Evolutionary conservation across 2,888 invertebrate genomes (phyloP), one percentile per base, ranked within the genome.

Genomic region (Agelastica alni): DNA sequence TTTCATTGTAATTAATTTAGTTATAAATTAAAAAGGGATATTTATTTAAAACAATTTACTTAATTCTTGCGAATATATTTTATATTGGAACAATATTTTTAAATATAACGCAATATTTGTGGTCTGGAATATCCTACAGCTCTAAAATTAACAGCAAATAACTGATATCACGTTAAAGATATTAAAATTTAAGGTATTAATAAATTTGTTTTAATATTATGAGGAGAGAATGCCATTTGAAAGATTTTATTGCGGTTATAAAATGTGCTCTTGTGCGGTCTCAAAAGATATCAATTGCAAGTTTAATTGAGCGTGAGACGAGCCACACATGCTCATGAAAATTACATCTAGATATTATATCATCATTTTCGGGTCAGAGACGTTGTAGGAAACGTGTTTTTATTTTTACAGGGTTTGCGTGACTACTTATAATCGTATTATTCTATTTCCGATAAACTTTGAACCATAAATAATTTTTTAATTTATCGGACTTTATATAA

Each of bases 231-330:
- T 13, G 28, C 16, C 28, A 18, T 26, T 41, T 22, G 13, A 9
- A 30, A 16, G 14, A 30, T 43, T 51, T 42, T 51, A 42, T 51
- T 42, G 32, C 51, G 6, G 32, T 48, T 20, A n/a, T 48, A 48
- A 52, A 28, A 45, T 22, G 26, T 45, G 41, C 31, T 44, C 53
- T 53, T 53, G 53, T 45, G 53, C 46, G 53, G 47, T 53, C 53
- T 37, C 20, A 34, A 49, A 34, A 43, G 32, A 49, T 43, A 41
- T 43, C 49, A 49, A 49, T 49, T 43, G 49, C 47, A n/a, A 37
- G 47, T 37, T 36, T 30, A 47, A 47, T 47, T 47, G 37, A 37
- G 37, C 30, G 37, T 37, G 47, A 47, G 37, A 37, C 18, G 16
- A 10, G 30, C 47, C 47, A 47, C 47, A 47, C 47, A 47, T 46